A percentile compares a stretch with the other conserved stretches of the same genome.
Evolutionary conservation across 2,888 invertebrate genomes (phyloP).

Genomic region (Phytoseiulus persimilis): DNA sequence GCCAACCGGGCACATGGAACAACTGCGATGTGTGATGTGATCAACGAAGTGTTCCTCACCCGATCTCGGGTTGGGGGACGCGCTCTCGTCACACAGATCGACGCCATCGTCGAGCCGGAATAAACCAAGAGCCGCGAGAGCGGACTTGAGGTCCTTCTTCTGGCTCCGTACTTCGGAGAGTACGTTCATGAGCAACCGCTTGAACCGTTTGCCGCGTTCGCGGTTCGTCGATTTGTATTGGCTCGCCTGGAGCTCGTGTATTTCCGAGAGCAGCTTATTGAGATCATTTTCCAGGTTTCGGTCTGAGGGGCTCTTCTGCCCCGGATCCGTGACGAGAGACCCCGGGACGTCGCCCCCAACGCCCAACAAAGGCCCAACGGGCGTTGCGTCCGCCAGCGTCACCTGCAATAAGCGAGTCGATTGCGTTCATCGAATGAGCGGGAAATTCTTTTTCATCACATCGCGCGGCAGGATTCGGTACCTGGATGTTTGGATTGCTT

Average conservation of each 20-base stretch:
- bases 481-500: conserved; percentile 56
- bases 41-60: background rate
- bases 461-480: too few relatives aligned
- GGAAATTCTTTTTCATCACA: background rate
- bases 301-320: background rate
- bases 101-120: background rate
- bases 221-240: background rate
- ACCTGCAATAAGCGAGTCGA: background rate
- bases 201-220: conserved; percentile 5
- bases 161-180: background rate
- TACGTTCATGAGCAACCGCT: conserved; percentile 21
- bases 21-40: background rate
- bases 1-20: background rate
- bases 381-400: conserved; percentile 23
- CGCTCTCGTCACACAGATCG: background rate
- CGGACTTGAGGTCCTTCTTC: conserved; percentile 35
- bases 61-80: background rate
- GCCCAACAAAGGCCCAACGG: background rate
- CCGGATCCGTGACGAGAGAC: background rate
- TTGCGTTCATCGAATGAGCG: background rate
- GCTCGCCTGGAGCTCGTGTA: conserved; percentile 19
- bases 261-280: background rate
- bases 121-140: background rate
- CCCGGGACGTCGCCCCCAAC: background rate
- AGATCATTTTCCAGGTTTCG: conserved; percentile 11